Evolutionary conservation across 2,797 vertebrate genomes (phyloP).

Genomic region (Champsocephalus esox): DNA sequence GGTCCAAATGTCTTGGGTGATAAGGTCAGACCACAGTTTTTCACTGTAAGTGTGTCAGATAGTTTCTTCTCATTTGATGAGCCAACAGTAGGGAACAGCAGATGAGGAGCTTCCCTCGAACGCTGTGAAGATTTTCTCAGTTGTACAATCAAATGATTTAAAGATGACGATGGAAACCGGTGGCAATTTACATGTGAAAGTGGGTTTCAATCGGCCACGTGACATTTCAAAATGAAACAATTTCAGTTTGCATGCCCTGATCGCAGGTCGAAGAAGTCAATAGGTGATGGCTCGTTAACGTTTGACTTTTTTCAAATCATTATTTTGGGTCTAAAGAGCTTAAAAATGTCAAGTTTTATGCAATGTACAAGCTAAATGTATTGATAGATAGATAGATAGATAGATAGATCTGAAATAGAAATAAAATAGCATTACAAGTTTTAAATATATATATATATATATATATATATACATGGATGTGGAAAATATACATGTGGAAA

Average conservation of each 20-base stretch:
- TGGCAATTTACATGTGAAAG: not conserved
- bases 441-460: no score
- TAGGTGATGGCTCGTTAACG: not conserved
- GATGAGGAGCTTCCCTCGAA: not conserved
- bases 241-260: not conserved
- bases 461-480: no score
- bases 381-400: no score
- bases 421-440: no score
- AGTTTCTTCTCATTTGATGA: constrained; percentile 66
- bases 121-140: not conserved
- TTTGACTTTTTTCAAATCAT: no score
- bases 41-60: constrained; percentile 35
- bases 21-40: constrained; percentile 73
- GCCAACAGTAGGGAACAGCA: constrained; percentile 14
- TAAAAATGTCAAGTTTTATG: not conserved
- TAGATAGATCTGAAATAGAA: no score
- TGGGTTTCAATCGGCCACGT: not conserved
- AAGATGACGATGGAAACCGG: not conserved
- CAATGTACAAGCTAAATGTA: not conserved
- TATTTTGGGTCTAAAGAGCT: not conserved
- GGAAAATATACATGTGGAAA: no score
- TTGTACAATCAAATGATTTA: not conserved
- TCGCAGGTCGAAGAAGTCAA: not conserved
- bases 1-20: constrained; percentile 72
- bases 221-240: not conserved